A percentile compares a stretch with the other conserved stretches of the same genome.
These are phyloP conservation scores for Zapus hudsonius DNA, from an alignment of 2,113 vertebrate species.

Conservation along the genomic window DNA sequence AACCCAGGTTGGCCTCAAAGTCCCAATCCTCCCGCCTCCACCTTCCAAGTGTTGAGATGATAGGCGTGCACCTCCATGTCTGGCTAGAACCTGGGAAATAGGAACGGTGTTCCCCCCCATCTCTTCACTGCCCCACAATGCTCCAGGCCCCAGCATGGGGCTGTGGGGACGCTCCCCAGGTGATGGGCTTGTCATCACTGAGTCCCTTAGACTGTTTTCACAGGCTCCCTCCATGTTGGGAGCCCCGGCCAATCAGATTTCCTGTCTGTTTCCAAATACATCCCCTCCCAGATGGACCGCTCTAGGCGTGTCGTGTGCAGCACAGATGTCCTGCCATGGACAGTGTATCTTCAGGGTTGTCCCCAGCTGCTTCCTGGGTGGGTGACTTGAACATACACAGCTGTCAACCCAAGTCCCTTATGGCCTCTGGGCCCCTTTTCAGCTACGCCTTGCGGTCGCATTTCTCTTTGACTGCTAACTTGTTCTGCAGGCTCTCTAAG, in stretches of 20 bases:
- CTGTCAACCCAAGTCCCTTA: background rate
- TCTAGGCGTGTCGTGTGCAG: background rate
- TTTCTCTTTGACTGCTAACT: background rate
- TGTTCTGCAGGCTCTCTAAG: background rate
- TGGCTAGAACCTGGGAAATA: no score
- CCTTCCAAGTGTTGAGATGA: background rate
- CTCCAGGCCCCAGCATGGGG: no score
- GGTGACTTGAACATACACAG: background rate
- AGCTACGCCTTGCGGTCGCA: no score
- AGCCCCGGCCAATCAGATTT: background rate
- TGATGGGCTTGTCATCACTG: background rate
- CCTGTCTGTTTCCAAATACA: background rate
- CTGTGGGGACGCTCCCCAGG: background rate
- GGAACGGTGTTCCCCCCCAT: no score
- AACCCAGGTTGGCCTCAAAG: background rate
- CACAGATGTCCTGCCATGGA: background rate
- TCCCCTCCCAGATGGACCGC: background rate
- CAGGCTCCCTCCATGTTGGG: background rate
- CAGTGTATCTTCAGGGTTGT: rapidly evolving
- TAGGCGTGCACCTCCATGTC: background rate
- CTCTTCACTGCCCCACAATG: background rate
- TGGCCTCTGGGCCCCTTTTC: background rate
- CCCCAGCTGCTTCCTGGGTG: background rate
- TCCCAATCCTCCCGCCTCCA: no score
- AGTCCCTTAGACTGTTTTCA: background rate